These are phyloP conservation scores for Rhabdornis inornatus DNA, from an alignment of 2,113 vertebrate genomes.

Conservation along the genomic window DNA sequence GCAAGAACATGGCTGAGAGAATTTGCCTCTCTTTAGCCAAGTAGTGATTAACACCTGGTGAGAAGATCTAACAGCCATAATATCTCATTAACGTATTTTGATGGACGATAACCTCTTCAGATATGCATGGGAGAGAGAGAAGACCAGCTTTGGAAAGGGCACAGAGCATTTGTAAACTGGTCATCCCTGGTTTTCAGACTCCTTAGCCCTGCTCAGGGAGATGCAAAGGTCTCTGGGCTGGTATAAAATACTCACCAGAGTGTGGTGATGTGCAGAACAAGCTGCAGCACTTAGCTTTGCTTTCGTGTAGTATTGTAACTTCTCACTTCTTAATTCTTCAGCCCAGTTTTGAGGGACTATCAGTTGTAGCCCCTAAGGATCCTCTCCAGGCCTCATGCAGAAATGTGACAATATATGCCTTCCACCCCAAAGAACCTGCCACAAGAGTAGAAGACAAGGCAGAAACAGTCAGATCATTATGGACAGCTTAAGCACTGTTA, in stretches of 20 bases:
- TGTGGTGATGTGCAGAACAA: background rate
- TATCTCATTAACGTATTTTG: background rate
- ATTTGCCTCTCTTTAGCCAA: conserved; percentile 17
- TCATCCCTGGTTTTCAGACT: background rate
- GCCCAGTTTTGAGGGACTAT: background rate
- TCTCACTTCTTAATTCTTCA: background rate
- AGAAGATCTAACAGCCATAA: background rate
- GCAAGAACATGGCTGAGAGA: background rate
- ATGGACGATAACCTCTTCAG: fast-evolving
- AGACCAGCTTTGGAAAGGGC: background rate
- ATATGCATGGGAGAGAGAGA: background rate
- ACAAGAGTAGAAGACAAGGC: background rate
- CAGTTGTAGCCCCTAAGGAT: background rate
- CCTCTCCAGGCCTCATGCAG: background rate
- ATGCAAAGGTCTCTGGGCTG: background rate
- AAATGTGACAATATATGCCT: background rate
- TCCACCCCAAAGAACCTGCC: background rate
- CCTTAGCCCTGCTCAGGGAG: background rate
- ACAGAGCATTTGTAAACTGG: background rate
- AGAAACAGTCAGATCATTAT: background rate
- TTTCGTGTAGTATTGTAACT: background rate
- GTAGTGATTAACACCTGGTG: background rate
- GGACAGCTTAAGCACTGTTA: background rate
- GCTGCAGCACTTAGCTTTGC: background rate
- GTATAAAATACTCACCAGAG: background rate